Evolutionary conservation across 2,888 invertebrate genomes (phyloP), one percentile per base, ranked within the genome.

Genomic region (Phytoseiulus persimilis): DNA sequence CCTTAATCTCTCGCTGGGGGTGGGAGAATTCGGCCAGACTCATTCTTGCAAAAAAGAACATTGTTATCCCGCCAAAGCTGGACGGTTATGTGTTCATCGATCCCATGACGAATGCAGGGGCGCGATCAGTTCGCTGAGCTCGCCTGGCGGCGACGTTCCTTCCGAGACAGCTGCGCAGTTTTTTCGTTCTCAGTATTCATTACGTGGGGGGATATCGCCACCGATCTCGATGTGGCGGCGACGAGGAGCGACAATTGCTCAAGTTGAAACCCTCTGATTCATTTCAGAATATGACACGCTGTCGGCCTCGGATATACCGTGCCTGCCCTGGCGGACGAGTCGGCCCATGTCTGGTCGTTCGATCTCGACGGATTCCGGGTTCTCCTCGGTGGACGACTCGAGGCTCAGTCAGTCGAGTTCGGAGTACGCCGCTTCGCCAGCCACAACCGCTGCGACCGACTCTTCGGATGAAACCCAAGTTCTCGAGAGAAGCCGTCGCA

Each of bases 321-420:
- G 87, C 87, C 28, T 39, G 31, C 45, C 87, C 31, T 87, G 87
- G 87, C 87, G 87, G n/a, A 39, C 87, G 3, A 87, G 87, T 33
- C 87, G 87, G 1, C 87, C 87, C 32, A n/a, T 87, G 87, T 87
- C 87, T 33, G 87, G 87, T 32, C 87, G 87, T 11, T 87, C 87
- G 87, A 45, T 87, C 39, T 87, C 87, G 32, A 87, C 87, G 32
- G 87, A 87, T 32, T 87, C 87, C 28, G 87, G 87, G 2, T 33
- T 87, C 28, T 87, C 87, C 32, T 87, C 87, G 28, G 87, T 87
- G 0, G 87, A 87, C 87, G 87, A 87, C 18, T 87, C 87, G n/a
- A 33, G 87, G 11, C 32, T 87, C 87, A 87, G 87, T 33, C 87
- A 87, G n/a, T 87, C 87, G 87, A 87, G 87, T 33, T 87, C 87